Base-by-base conservation (phyloP, 2,113 vertebrate species). In the Pelecanus crispus region DNA sequence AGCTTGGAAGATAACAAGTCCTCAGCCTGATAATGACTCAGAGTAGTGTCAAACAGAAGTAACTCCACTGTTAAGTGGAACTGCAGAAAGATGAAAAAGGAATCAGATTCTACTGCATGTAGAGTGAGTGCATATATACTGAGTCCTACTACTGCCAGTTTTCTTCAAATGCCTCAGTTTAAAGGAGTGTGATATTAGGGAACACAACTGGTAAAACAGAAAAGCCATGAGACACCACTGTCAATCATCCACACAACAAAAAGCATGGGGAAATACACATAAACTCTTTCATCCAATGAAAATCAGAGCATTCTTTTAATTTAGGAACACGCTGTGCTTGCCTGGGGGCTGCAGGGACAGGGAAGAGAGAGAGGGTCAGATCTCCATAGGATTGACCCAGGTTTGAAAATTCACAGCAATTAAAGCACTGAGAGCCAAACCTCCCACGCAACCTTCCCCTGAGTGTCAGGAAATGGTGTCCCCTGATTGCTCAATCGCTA, bases 351-450 rank as follows among this genome's bases (percentile, higher is more conserved):
- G 68, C 26, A 84, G 44, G 81, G 47, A 38, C 55, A 94, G 45
- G n/a, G 63, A 83, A 78, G 50, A 31, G 20, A 89, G 36, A 93
- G 80, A 74, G 25, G 79, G 59, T 93, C 67, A 96, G 65, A 66
- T 94, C 86, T 96, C 95, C 55, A 36, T 42, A 94, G 89, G 71
- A 92, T 25, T 94, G 93, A 95, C 81, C 86, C 49, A 93, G 74
- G 91, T 95, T 95, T 96, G 85, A 94, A 93, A 97, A 96, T 52
- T 87, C 62, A 49, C 89, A 93, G 56, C 63, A 94, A 56, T 78
- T 93, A 59, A 91, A 92, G 86, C 9, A 13, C 78, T 80, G 62
- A 90, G 67, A 95, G 88, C 91, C 86, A 97, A 90, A 70, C 59
- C 81, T 92, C 86, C 91, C 81, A 96, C 70, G 40, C 91, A 94